phyloP scores from a whole-genome alignment of 2,113 vertebrate genomes.

The Euleptes europaea region DNA sequence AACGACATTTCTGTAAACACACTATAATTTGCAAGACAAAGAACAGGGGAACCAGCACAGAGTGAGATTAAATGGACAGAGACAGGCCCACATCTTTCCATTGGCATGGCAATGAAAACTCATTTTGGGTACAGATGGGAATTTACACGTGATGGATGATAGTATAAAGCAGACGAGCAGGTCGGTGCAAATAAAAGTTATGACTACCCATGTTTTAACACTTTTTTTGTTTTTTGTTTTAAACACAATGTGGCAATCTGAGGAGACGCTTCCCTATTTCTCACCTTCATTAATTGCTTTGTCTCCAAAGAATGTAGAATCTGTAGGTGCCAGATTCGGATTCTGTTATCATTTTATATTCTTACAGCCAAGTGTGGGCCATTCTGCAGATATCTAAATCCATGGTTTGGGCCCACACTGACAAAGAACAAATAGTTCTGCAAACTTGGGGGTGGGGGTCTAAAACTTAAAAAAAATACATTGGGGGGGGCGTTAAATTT shows the following conservation, averaged over 20 bases:
- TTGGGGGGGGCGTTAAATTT: too few relatives aligned
- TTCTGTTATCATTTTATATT: background rate
- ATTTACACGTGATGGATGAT: conserved; percentile 64
- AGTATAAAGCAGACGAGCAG: conserved; percentile 45
- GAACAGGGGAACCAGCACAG: background rate
- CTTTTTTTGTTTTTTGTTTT: too few relatives aligned
- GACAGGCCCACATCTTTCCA: conserved; percentile 47
- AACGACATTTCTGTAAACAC: conserved; percentile 41
- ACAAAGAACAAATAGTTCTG: too few relatives aligned
- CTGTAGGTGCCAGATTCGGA: conserved; percentile 53
- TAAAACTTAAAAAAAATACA: too few relatives aligned
- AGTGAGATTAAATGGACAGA: conserved; percentile 53
- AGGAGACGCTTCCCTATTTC: conserved; percentile 49
- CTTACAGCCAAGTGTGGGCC: too few relatives aligned
- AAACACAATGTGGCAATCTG: conserved; percentile 53
- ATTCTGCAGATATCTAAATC: too few relatives aligned
- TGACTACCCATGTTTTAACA: conserved; percentile 44
- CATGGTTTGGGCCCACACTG: too few relatives aligned
- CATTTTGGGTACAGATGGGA: conserved; percentile 61
- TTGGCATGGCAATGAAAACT: conserved; percentile 53
- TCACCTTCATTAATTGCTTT: conserved; percentile 57
- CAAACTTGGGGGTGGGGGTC: too few relatives aligned
- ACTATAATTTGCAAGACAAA: conserved; percentile 39
- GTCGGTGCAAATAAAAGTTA: conserved; percentile 65
- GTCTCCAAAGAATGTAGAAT: conserved; percentile 48